Evolutionary conservation across 2,888 invertebrate species (phyloP), one percentile per base, ranked within the genome.

Genomic region (Aleiodes alternator): DNA sequence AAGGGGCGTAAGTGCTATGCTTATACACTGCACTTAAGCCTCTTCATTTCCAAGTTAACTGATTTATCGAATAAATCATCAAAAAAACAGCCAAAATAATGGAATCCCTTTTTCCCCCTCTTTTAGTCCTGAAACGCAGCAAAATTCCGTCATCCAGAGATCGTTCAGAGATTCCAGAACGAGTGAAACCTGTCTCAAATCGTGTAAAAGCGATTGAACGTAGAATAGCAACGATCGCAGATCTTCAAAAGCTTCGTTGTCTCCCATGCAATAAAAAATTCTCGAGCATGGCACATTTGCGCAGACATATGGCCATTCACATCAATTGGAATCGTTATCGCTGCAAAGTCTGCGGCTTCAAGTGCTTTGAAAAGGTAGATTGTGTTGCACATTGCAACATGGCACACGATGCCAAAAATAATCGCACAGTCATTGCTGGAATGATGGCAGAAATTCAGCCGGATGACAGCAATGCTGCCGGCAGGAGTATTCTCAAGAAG

Each of bases 281-380:
- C 82, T 85, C 89, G 1, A 90, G 91, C 38, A 84, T 91, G 14
- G 90, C 90, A 69, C 91, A 92, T 80, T 85, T 94, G 6, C 90
- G 92, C 31, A 89, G 90, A 69, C 95, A 95, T 82, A 92, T 94
- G 89, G 93, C 94, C 0, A 86, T 90, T 4, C 95, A 95, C 85
- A 92, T 94, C 76, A 93, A 93, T 76, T 94, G 94, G 93, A 92
- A 93, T 83, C 92, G 95, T 38, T 96, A 94, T 85, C 94, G 94
- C 73, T 96, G 96, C 85, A 94, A 93, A 83, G 88, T 94, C 16
- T 96, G 96, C 87, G 92, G 93, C 69, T 95, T 92, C 84, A 93
- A 93, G 84, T 92, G 94, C 76, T 94, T 93, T 80, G 90, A 92
- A 12, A 93, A 93, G 81, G 92, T 92, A 66, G 93, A 94, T 79